phyloP scores from a whole-genome alignment of 1,140 invertebrate genomes.

The Triops longicaudatus region DNA sequence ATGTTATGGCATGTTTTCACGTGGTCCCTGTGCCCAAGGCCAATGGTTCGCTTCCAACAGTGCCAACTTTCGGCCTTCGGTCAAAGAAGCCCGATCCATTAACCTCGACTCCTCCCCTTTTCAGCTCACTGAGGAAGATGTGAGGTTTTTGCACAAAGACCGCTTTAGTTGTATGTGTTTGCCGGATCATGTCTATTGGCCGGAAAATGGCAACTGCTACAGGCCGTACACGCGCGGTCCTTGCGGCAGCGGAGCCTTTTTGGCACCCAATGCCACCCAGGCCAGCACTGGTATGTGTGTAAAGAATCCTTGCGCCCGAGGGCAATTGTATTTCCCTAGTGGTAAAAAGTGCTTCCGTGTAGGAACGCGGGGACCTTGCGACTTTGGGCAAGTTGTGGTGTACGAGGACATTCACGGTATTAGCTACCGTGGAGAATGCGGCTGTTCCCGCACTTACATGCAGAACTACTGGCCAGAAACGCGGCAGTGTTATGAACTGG shows the following conservation, averaged over 20 bases:
- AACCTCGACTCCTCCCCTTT: conserved; percentile 9
- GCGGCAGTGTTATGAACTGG: conserved; percentile 30
- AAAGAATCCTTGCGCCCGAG: conserved; percentile 57
- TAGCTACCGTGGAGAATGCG: conserved; percentile 70
- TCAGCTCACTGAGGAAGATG: conserved; percentile 17
- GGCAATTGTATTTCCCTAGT: conserved; percentile 61
- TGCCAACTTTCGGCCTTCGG: conserved; percentile 40
- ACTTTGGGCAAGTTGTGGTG: conserved; percentile 56
- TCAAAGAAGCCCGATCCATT: conserved; percentile 52
- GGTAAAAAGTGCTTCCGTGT: conserved; percentile 63
- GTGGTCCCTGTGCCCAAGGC: conserved; percentile 42
- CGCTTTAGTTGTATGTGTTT: conserved; percentile 53
- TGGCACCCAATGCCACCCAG: conserved; percentile 36
- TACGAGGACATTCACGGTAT: conserved; percentile 70
- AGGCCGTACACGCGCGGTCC: conserved; percentile 65
- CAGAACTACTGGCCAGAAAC: conserved; percentile 29
- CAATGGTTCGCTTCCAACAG: conserved; percentile 41
- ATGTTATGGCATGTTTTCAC: conserved; percentile 55
- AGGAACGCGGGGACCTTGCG: conserved; percentile 61
- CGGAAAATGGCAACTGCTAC: conserved; percentile 56
- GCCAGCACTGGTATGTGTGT: conserved; percentile 50
- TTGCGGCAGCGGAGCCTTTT: conserved; percentile 54
- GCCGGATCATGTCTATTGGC: conserved; percentile 55
- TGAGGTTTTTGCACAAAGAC: not conserved
- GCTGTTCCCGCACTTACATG: conserved; percentile 41